phyloP scores from a whole-genome alignment of 2,888 invertebrate species.

The Acanthosepion esculentum region DNA sequence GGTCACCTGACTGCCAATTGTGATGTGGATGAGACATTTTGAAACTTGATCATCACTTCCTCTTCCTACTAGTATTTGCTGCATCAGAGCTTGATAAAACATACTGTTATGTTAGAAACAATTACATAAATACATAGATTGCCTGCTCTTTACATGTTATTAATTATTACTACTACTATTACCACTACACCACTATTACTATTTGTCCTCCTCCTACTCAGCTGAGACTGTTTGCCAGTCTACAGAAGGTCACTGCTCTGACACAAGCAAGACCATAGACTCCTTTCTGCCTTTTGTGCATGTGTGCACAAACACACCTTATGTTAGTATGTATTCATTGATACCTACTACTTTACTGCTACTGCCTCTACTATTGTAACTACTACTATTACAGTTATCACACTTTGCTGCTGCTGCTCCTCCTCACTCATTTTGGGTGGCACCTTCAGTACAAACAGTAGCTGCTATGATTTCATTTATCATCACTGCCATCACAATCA shows the following conservation, averaged over 20 bases:
- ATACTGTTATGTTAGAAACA: background rate
- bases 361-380: background rate
- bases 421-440: background rate
- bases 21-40: slow-evolving; percentile 79
- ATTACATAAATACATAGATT: background rate
- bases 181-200: background rate
- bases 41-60: slow-evolving; percentile 49
- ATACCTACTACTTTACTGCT: background rate
- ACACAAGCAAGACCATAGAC: background rate
- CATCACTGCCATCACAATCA: background rate
- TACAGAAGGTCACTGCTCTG: background rate
- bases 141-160: background rate
- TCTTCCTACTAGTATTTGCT: background rate
- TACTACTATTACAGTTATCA: background rate
- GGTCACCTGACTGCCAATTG: slow-evolving; percentile 91
- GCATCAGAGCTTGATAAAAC: background rate
- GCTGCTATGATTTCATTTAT: slow-evolving; percentile 12
- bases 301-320: background rate
- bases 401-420: background rate
- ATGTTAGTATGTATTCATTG: background rate
- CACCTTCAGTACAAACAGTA: slow-evolving; percentile 15
- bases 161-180: background rate
- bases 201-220: background rate
- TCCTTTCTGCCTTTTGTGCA: background rate
- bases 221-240: background rate